Evolutionary conservation across 2,888 invertebrate genomes (phyloP).

Genomic region (Trichogramma evanescens): DNA sequence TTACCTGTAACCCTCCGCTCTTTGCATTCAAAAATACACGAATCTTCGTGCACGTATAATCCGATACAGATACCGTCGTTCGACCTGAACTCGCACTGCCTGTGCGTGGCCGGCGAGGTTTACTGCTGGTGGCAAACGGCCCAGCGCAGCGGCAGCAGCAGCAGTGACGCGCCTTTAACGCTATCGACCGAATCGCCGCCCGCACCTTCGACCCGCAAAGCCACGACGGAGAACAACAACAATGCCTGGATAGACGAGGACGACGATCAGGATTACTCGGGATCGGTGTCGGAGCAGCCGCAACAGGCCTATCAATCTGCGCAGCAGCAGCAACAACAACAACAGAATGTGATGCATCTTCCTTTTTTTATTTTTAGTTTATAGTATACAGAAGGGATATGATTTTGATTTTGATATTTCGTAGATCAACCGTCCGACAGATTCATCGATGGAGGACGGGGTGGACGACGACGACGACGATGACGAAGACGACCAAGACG

Average conservation of each 20-base stretch:
- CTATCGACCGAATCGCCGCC: neutral
- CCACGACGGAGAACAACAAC: neutral
- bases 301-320: too few species aligned
- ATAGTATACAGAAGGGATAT: too few species aligned
- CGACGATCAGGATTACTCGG: neutral
- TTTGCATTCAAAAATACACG: neutral
- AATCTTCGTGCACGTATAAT: neutral
- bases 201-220: neutral
- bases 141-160: slow-evolving; percentile 11
- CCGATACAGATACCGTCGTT: slow-evolving; percentile 36
- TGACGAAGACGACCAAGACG: slow-evolving; percentile 7
- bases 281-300: too few species aligned
- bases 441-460: slow-evolving; percentile 1
- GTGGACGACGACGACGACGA: slow-evolving; percentile 6
- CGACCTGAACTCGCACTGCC: slow-evolving; percentile 40
- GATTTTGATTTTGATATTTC: too few species aligned
- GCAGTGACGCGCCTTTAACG: too few species aligned
- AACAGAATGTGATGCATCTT: too few species aligned
- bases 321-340: too few species aligned
- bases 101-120: slow-evolving; percentile 42
- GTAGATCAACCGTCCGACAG: neutral
- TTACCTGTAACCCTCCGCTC: neutral
- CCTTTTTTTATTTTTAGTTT: too few species aligned
- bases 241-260: slow-evolving; percentile 2
- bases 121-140: slow-evolving; percentile 43